Evolutionary conservation across 2,888 invertebrate species (phyloP), one percentile per base, ranked within the genome.

Genomic region (Julus scandinavius): DNA sequence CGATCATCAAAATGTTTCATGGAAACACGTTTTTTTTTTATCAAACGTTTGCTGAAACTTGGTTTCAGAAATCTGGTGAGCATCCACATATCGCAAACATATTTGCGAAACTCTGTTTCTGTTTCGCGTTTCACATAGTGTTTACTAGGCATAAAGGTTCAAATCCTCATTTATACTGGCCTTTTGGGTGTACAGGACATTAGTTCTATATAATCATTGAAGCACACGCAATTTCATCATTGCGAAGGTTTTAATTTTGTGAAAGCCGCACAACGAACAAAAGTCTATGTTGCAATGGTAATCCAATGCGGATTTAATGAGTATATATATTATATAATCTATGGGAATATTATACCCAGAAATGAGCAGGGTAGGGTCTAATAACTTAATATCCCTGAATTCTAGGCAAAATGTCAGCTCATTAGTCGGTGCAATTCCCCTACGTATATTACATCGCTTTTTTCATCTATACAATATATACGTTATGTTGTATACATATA

Each of bases 331-430:
- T 72, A 72, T 72, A 72, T 29, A 29, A 72, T 72, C 72, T 72
- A 29, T 72, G n/a, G n/a, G 72, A n/a, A 72, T 29, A 72, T 72
- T 72, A 72, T 17, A 7, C 1, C 29, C 72, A 72, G 72, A 72
- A 72, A 72, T 29, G 29, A 72, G 72, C 11, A 72, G 72, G 17
- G 20, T 3, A 29, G 20, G 72, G 29, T 29, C 58, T 58, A 58
- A 58, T n/a, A 58, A n/a, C 58, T n/a, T 58, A 58, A 58, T 58
- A 58, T 58, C 29, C n/a, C 72, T 29, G 72, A 72, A 29, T 72
- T 72, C 20, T 72, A n/a, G 72, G 72, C 72, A 72, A 72, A 72
- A 72, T 72, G 72, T 72, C 72, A 72, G 72, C 72, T 72, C 72
- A 72, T 72, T 72, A 72, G 72, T 72, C 72, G 29, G 2, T 11